Evolutionary conservation across 2,797 vertebrate genomes (phyloP).

Genomic region (Apodemus agrarius): DNA sequence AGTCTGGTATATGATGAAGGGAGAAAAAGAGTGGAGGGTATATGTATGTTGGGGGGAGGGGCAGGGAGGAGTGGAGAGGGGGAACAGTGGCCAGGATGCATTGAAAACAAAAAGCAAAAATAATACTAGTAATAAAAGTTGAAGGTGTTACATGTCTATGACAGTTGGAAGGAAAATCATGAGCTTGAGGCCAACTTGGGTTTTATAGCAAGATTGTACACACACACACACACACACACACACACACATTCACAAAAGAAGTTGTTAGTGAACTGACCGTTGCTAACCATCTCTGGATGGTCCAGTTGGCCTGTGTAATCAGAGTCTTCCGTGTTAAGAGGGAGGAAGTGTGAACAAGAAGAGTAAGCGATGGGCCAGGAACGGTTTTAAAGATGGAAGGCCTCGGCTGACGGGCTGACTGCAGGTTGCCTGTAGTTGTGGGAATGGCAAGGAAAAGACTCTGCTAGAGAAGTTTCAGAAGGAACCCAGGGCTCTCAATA

Average conservation of each 20-base stretch:
- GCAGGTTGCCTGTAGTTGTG: not conserved
- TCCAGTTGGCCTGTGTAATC: not conserved
- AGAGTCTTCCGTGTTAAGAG: not conserved
- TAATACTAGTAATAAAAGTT: not conserved
- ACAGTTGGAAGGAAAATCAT: too few species aligned
- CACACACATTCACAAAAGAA: too few species aligned
- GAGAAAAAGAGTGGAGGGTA: not conserved
- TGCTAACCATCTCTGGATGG: not conserved
- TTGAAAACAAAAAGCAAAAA: not conserved
- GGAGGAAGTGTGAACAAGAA: not conserved
- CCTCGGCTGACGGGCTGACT: not conserved
- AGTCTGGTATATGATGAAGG: not conserved
- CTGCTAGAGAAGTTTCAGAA: not conserved
- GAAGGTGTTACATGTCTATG: not conserved
- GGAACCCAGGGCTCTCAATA: not conserved
- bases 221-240: too few species aligned
- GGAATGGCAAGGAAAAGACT: not conserved
- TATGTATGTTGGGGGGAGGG: not conserved
- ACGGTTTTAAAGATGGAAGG: not conserved
- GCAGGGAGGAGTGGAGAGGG: not conserved
- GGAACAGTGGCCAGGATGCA: not conserved
- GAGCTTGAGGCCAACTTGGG: too few species aligned
- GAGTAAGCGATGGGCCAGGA: too few species aligned
- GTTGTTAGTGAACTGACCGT: not conserved
- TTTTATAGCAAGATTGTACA: not conserved